Evolutionary conservation across 2,888 invertebrate genomes (phyloP), one percentile per base, ranked within the genome.

Genomic region (Lasius platythorax): DNA sequence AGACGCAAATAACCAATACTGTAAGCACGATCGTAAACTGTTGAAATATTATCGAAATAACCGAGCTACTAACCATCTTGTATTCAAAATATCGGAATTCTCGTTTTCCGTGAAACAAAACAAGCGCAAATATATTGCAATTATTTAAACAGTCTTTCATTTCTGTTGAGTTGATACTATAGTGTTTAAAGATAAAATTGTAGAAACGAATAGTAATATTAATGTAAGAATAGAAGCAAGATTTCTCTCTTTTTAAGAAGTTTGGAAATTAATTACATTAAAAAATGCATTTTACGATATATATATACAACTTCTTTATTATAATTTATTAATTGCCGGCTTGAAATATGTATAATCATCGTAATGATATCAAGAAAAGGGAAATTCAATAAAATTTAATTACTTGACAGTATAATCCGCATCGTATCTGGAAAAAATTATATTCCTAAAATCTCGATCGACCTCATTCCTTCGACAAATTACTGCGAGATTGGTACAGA

Each of bases 91-190:
- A 28, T 18, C 28, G 18, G 58, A 50, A 30, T 12, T 58, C 56
- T 58, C 18, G 67, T 85, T 85, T 87, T 73, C 83, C 43, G 5
- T 70, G 67, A 64, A n/a, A 53, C 15, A 67, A 50, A 23, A 75
- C 61, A 33, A 61, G 58, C 33, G 12, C 23, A 74, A 53, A 37
- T 53, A 33, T 46, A 66, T 58, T 50, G 23, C 43, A 61, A 46
- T 61, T 43, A 33, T 23, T 37, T 37, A 56, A 56, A 28, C n/a
- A 40, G 2, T 67, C n/a, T n/a, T 67, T n/a, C n/a, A 76, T 40
- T 66, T 78, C n/a, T 53, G 37, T 56, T 30, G 15, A 30, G 1
- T 43, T 23, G 23, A 75, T 50, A 46, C 9, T 30, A 11, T 40
- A 8, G 28, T 9, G 5, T n/a, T 4, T 40, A 37, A 46, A 37